Percentiles rank a stretch among this genome's conserved stretches.
These are phyloP conservation scores for Cantharis nigra DNA, from an alignment of 2,888 invertebrate genomes.

Conservation along the genomic window DNA sequence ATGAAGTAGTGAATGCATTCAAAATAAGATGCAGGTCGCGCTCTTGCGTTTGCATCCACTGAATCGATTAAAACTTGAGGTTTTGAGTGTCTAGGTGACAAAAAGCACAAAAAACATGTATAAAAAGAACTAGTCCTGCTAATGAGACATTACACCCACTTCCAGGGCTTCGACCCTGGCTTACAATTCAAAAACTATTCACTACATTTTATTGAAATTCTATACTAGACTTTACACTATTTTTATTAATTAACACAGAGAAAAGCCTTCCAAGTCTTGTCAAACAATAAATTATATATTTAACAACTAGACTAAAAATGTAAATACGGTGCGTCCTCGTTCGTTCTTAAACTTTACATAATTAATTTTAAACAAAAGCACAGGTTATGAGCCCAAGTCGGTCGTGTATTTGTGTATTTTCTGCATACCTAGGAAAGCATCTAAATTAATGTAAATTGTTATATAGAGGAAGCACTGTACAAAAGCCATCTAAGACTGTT, in stretches of 20 bases:
- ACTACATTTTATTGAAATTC: slow-evolving; percentile 9
- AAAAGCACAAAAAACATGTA: slow-evolving; percentile 31
- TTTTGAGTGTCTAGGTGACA: slow-evolving; percentile 34
- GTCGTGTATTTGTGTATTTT: too few relatives aligned
- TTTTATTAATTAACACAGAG: neutral
- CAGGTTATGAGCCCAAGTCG: too few relatives aligned
- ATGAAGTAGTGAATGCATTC: slow-evolving; percentile 15
- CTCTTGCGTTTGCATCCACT: slow-evolving; percentile 23
- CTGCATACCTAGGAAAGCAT: too few relatives aligned
- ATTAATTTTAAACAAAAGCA: too few relatives aligned
- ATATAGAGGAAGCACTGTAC: too few relatives aligned
- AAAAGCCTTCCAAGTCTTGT: neutral
- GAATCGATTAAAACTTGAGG: slow-evolving; percentile 40
- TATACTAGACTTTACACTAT: neutral
- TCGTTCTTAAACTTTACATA: too few relatives aligned
- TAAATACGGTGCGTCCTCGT: neutral
- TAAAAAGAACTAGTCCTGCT: slow-evolving; percentile 36
- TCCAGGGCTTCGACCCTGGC: slow-evolving; percentile 27
- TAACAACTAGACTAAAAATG: neutral
- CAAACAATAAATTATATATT: neutral
- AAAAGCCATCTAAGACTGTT: too few relatives aligned
- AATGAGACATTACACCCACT: slow-evolving; percentile 42
- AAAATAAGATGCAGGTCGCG: slow-evolving; percentile 23
- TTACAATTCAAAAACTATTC: slow-evolving; percentile 19
- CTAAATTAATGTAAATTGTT: too few relatives aligned